phyloP scores from a whole-genome alignment of 1,140 invertebrate genomes.

The Plutomurus gul region DNA sequence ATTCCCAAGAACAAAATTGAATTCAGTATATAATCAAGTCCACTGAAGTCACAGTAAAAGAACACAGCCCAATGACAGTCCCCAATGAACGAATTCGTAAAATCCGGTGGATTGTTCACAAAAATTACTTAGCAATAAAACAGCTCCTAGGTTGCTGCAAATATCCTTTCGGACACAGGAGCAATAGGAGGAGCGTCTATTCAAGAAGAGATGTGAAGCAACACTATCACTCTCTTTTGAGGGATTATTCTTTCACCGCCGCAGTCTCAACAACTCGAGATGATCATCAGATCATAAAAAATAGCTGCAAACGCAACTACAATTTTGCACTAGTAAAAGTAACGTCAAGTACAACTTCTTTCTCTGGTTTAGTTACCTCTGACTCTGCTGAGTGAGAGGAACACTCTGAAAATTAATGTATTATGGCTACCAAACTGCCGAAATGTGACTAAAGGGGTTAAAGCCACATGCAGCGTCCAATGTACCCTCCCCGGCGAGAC shows the following conservation, averaged over 20 bases:
- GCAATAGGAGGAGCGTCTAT: neutral
- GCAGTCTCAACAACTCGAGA: neutral
- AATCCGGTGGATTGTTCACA: too few relatives aligned
- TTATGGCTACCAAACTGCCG: neutral
- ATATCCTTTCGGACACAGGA: neutral
- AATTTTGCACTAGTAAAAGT: too few relatives aligned
- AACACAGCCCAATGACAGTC: neutral
- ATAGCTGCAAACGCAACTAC: too few relatives aligned
- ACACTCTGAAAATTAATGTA: neutral
- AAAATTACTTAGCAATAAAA: neutral
- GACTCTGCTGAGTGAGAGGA: too few relatives aligned
- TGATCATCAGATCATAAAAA: too few relatives aligned
- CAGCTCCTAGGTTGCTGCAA: neutral
- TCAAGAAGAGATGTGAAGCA: neutral
- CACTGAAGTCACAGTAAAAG: neutral
- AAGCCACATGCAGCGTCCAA: too few relatives aligned
- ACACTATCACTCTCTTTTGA: neutral
- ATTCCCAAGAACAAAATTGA: conserved; percentile 27
- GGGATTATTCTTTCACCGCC: too few relatives aligned
- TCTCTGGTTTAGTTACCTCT: too few relatives aligned
- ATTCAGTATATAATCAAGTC: neutral
- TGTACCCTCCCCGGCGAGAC: too few relatives aligned
- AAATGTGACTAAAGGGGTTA: neutral
- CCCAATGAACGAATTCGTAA: too few relatives aligned
- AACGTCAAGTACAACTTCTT: too few relatives aligned